Percentiles rank a stretch among this genome's conserved stretches.
These are phyloP conservation scores for Drosophila guanche DNA, from an alignment of 1,140 invertebrate species.

Conservation along the genomic window DNA sequence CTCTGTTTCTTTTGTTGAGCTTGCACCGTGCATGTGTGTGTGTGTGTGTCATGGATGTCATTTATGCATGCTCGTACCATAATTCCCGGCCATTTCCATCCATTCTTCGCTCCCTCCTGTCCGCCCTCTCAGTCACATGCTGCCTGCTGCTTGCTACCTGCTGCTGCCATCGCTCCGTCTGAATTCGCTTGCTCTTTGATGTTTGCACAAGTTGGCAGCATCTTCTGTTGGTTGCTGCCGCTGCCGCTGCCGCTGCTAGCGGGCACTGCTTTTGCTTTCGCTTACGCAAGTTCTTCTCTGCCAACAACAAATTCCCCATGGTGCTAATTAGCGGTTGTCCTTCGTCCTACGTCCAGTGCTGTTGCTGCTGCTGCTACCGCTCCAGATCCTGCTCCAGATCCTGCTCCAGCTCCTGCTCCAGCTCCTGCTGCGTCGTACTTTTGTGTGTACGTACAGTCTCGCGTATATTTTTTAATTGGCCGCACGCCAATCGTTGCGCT, in stretches of 20 bases:
- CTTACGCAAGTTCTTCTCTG: conserved; percentile 68
- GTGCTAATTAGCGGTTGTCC: conserved; percentile 79
- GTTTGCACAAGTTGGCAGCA: conserved; percentile 71
- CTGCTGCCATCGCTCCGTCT: neutral
- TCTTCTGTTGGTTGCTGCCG: conserved; percentile 11
- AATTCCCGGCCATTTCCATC: conserved; percentile 44
- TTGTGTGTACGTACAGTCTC: conserved; percentile 34
- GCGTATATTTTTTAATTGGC: conserved; percentile 80
- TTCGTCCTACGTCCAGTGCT: conserved; percentile 47
- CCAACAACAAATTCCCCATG: conserved; percentile 76
- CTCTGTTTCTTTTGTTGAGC: conserved; percentile 33
- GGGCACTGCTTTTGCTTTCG: conserved; percentile 51
- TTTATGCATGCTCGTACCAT: conserved; percentile 12
- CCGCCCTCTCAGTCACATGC: neutral
- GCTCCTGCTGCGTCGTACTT: conserved; percentile 38
- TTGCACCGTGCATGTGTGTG: conserved; percentile 29
- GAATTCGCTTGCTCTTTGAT: conserved; percentile 64
- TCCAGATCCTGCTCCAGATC: conserved; percentile 29
- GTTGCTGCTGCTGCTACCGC: conserved; percentile 16
- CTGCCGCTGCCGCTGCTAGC: conserved; percentile 2
- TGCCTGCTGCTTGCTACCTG: too few species aligned
- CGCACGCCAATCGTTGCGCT: conserved; percentile 29
- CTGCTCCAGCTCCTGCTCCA: conserved; percentile 27
- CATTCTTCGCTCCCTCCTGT: neutral
- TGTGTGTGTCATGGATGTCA: neutral